phyloP scores from a whole-genome alignment of 2,888 invertebrate species.

The Herminia tarsipennalis region DNA sequence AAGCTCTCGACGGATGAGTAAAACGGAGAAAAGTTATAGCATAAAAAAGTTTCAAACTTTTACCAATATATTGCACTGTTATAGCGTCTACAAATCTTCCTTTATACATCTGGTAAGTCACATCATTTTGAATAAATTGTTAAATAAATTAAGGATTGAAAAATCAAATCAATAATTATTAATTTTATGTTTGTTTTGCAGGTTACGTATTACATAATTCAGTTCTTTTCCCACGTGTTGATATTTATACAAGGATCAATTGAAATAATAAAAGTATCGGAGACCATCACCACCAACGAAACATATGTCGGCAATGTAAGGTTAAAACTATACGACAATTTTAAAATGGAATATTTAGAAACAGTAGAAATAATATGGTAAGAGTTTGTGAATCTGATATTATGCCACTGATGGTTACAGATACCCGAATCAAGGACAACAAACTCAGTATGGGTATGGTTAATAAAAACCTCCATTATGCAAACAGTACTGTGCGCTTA shows the following conservation, averaged over 20 bases:
- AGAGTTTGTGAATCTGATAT: background rate
- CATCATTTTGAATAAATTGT: background rate
- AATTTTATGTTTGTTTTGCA: conserved; percentile 3
- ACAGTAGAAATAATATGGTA: background rate
- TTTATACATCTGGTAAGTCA: conserved; percentile 15
- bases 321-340: too few species aligned
- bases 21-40: background rate
- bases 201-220: conserved; percentile 10
- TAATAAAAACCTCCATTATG: conserved; percentile 1
- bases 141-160: too few species aligned
- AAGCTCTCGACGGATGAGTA: background rate
- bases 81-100: conserved; percentile 2
- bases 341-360: too few species aligned
- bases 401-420: background rate
- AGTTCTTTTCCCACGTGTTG: conserved; percentile 5
- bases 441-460: background rate
- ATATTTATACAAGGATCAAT: conserved; percentile 4
- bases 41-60: conserved; percentile 11
- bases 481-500: background rate
- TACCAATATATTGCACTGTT: conserved; percentile 20
- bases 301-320: too few species aligned
- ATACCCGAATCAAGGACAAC: background rate
- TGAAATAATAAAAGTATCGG: background rate
- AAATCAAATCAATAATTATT: background rate
- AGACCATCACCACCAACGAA: too few species aligned